Evolutionary conservation across 1,140 invertebrate species (phyloP).

Genomic region (Chrysoperla carnea): DNA sequence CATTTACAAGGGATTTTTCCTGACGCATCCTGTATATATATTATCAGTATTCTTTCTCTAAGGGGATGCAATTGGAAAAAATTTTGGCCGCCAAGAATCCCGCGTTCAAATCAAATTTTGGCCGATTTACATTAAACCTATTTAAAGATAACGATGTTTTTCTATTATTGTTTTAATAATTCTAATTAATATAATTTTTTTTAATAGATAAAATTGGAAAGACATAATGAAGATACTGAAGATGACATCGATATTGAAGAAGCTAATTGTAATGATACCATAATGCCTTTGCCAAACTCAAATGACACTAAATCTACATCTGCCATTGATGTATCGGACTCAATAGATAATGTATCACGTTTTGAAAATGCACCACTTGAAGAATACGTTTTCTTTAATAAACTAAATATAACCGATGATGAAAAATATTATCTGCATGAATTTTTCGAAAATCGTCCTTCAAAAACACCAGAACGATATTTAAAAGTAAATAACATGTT

Average conservation of each 20-base stretch:
- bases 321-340: slow-evolving; percentile 9
- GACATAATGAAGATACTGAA: slow-evolving; percentile 32
- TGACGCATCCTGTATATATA: no score
- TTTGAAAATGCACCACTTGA: slow-evolving; percentile 19
- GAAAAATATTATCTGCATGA: slow-evolving; percentile 36
- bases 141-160: no score
- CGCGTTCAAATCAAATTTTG: no score
- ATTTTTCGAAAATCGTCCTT: slow-evolving; percentile 35
- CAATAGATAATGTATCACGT: slow-evolving; percentile 11
- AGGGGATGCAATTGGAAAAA: no score
- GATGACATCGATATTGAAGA: slow-evolving; percentile 36
- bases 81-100: no score
- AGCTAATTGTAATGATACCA: neutral
- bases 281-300: slow-evolving; percentile 6
- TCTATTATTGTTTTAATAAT: no score
- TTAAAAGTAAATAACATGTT: slow-evolving; percentile 20
- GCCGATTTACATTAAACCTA: no score
- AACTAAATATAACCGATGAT: slow-evolving; percentile 25
- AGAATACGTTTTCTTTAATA: slow-evolving; percentile 23
- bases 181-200: no score
- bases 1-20: no score
- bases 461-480: slow-evolving; percentile 39
- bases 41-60: no score
- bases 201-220: slow-evolving; percentile 16
- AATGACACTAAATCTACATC: slow-evolving; percentile 5